phyloP scores from a whole-genome alignment of 2,113 vertebrate genomes.

The Acrocephalus kingi region DNA sequence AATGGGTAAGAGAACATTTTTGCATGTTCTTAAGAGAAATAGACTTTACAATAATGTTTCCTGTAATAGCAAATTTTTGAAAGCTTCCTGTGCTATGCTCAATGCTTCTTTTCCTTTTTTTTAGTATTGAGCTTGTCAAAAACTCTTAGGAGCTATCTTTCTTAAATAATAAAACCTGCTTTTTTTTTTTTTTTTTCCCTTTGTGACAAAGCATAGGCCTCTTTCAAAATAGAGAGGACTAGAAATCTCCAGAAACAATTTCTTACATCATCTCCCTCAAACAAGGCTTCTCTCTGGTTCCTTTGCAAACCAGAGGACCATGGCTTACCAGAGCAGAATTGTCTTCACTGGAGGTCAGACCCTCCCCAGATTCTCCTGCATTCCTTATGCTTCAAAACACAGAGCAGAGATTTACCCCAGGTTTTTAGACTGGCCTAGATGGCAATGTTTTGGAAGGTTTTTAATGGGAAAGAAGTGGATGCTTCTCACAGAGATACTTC shows the following conservation, averaged over 20 bases:
- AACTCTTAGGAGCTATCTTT: background rate
- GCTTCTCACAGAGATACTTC: background rate
- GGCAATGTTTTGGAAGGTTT: background rate
- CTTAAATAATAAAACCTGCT: background rate
- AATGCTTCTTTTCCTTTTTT: slow-evolving; percentile 51
- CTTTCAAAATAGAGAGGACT: slow-evolving; percentile 1
- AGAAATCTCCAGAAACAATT: slow-evolving; percentile 1
- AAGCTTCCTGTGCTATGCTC: slow-evolving; percentile 30
- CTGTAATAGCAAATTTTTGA: slow-evolving; percentile 18
- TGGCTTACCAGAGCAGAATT: background rate
- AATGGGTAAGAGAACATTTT: background rate
- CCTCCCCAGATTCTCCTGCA: background rate
- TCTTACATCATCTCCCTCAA: background rate
- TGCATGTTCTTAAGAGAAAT: background rate
- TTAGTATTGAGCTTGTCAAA: slow-evolving; percentile 46
- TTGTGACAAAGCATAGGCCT: background rate
- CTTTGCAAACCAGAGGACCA: background rate
- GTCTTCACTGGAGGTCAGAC: background rate
- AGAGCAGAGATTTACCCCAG: background rate
- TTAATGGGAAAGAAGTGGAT: background rate
- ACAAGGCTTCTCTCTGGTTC: background rate
- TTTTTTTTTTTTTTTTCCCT: background rate
- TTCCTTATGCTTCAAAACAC: background rate
- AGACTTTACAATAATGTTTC: background rate
- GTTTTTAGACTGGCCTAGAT: background rate